Evolutionary conservation across 1,140 invertebrate species (phyloP), one percentile per base, ranked within the genome.

Genomic region (Babylonia areolata): DNA sequence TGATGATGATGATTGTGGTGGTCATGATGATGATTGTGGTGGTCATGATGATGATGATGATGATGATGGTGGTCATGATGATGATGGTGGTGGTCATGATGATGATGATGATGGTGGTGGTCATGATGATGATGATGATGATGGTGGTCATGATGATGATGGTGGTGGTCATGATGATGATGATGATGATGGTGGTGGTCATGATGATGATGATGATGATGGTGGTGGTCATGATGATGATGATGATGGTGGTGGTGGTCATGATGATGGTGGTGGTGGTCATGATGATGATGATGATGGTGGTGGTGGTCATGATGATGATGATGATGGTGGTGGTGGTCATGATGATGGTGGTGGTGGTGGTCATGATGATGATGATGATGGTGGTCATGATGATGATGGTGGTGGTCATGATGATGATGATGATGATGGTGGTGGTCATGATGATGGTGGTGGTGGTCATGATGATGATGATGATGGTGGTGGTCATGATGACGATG

Each of bases 301-400:
- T 51, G 46, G 2, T 51, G 46, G 17, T 51, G 46, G 2, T 51
- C 0, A 51, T 51, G 46, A 51, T 51, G 46, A 51, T 51, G 46
- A 51, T 51, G 46, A 51, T 46, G 42, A 46, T 46, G 42, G 42
- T 46, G 42, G 15, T 46, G 42, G 15, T 15, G 42, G 15, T 46
- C 5, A 46, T 15, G 42, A 46, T 46, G 42, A 46, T 15, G 42
- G 15, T 15, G 42, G 15, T 15, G 15, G 15, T 15, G 42, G 15
- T 15, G 42, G 15, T 15, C 5, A 33, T 5, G 42, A 46, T 46
- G 71, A 73, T 73, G 11, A 46, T 80, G 78, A 46, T 80, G 78
- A 46, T 80, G 78, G 28, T 46, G 40, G 39, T 80, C 31, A 46
- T 80, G 78, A 46, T 80, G 78, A 73, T 73, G 71, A 73, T 73